phyloP scores from a whole-genome alignment of 2,797 vertebrate genomes.

The Morus bassanus region DNA sequence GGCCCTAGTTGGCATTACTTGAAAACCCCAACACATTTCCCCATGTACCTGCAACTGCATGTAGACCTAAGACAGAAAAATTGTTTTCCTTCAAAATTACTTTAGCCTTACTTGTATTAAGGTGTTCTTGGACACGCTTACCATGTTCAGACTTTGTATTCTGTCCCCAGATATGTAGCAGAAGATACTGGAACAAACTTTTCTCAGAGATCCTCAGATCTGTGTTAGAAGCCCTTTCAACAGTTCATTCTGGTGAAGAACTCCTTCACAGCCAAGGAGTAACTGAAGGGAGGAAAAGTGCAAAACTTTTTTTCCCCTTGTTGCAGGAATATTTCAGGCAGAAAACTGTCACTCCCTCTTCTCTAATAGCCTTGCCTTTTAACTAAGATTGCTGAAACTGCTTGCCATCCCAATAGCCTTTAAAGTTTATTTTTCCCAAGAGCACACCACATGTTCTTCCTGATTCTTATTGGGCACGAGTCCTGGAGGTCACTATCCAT shows the following conservation, averaged over 20 bases:
- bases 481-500: background rate
- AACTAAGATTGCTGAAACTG: background rate
- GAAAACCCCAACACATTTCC: background rate
- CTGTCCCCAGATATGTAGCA: background rate
- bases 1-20: background rate
- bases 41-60: background rate
- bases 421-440: background rate
- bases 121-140: background rate
- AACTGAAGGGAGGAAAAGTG: background rate
- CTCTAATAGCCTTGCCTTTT: background rate
- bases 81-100: background rate
- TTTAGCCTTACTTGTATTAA: background rate
- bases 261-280: background rate
- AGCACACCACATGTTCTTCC: background rate
- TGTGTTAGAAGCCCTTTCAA: fast-evolving
- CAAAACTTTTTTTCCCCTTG: background rate
- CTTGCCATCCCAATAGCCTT: background rate
- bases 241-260: background rate
- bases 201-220: background rate
- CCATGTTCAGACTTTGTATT: background rate
- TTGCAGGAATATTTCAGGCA: background rate
- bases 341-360: background rate
- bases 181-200: background rate
- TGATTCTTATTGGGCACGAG: background rate
- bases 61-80: background rate